Evolutionary conservation across 1,140 invertebrate genomes (phyloP), one percentile per base, ranked within the genome.

Genomic region (Agrypnia vestita): DNA sequence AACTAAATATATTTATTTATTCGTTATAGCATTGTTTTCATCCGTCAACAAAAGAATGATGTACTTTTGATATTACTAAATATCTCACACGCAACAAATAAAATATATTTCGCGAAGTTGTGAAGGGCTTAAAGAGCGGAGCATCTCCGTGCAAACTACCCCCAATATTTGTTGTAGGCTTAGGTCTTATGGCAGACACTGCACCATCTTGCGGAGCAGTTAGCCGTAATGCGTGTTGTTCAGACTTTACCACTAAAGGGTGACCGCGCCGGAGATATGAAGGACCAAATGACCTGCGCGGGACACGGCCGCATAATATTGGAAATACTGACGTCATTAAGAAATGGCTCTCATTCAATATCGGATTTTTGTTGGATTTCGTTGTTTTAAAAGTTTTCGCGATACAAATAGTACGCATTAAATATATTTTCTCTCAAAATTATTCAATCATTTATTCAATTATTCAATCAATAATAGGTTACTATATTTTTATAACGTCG

Each of bases 141-240:
- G 25, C 25, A 35, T 35, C 25, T 44, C 62, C 43, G 13, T 44
- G 11, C n/a, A 17, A 9, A 17, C n/a, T 15, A 47, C 35, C 35
- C 43, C 44, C 44, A 67, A 44, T 67, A 17, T 67, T 67, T 67
- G 62, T 67, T 44, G 62, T 71, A 51, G 67, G 67, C 67, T 25
- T 46, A 35, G 15, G 15, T 43, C 53, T 46, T 74, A 74, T 55
- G 71, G 53, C 51, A 56, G 64, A 56, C 53, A 74, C n/a, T 81
- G 82, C 82, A 80, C 76, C 82, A 83, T 83, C 82, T 83, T 83
- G 82, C 35, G 79, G 53, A 61, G 79, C 76, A 80, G 82, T 83
- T 83, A 83, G 79, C 76, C 69, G 71, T 83, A 83, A 83, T 83
- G 82, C 72, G 72, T 83, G 82, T 83, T 83, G 82, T 83, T 83